Percentiles rank a stretch among this genome's conserved stretches.
phyloP scores from a whole-genome alignment of 2,113 vertebrate species.

The Serinus canaria region DNA sequence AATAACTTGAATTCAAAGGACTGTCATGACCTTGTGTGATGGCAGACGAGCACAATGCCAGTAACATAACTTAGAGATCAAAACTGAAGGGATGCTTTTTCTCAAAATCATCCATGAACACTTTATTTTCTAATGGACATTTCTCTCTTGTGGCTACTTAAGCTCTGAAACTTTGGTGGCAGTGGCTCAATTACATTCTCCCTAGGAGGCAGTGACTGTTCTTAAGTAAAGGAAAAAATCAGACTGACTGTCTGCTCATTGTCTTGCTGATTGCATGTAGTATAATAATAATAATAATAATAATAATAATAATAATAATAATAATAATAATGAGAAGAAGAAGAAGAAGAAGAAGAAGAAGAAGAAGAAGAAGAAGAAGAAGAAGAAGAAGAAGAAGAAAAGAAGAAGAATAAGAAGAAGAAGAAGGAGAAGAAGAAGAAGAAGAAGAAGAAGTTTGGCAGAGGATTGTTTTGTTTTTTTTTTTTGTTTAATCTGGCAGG shows the following conservation, averaged over 20 bases:
- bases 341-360: too few species aligned
- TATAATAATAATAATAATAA: too few species aligned
- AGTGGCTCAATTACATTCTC: background rate
- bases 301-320: too few species aligned
- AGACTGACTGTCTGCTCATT: background rate
- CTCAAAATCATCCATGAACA: background rate
- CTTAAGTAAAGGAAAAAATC: background rate
- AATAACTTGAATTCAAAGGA: slow-evolving; percentile 15
- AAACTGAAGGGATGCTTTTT: background rate
- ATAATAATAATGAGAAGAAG: too few species aligned
- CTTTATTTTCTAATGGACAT: background rate
- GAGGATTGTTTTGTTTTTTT: too few species aligned
- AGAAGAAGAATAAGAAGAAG: too few species aligned
- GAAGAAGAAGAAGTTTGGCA: background rate
- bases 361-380: too few species aligned
- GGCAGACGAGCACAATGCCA: background rate
- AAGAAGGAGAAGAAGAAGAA: too few species aligned
- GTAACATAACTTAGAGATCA: background rate
- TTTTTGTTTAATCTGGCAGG: background rate
- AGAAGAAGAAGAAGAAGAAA: too few species aligned
- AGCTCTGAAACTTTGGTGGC: background rate
- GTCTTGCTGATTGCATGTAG: background rate
- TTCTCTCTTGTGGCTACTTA: background rate
- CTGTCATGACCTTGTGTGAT: background rate
- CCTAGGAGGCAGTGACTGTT: background rate